Evolutionary conservation across 2,888 invertebrate genomes (phyloP), one percentile per base, ranked within the genome.

Genomic region (Acanthacorydalis orientalis): DNA sequence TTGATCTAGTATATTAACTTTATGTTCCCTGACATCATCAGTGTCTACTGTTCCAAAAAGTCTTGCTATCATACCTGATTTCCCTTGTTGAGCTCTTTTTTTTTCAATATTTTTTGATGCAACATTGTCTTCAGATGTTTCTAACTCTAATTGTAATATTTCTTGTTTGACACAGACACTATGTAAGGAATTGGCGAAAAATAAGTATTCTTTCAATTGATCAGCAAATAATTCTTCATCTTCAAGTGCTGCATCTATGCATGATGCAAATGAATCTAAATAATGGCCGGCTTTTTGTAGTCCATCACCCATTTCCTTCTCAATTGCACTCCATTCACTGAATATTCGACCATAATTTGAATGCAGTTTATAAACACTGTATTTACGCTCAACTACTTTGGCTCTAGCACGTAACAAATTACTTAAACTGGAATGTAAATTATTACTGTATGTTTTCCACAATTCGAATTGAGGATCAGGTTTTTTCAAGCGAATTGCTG

Each of bases 301-400:
- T 0, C 82, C 82, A 59, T 87, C 86, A 0, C 68, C 83, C 81
- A 87, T 84, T 50, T 81, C 80, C 54, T 78, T 81, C 59, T 88
- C 88, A 46, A 83, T 77, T 33, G 80, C 83, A 60, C 86, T 85
- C 86, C 87, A 88, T 62, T 88, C 87, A 55, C 84, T 84, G 59
- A 86, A 85, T 48, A 87, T 73, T 43, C 84, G 74, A 1, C 86
- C 86, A 56, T 87, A 87, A 65, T 84, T 83, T 0, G 80, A 78
- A 59, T 88, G 87, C 37, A 87, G 65, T 62, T 86, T 86, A 59
- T 85, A 83, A 23, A 87, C 68, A 8, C 78, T 81, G 59, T 80
- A 85, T 56, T 80, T 76, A 55, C 80, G 80, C 60, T 85, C 84
- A 54, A 80, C 83, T 55, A 85, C 75, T 59, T 77, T 74, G 43